phyloP scores from a whole-genome alignment of 2,113 vertebrate species.

The Dicaeum eximium region DNA sequence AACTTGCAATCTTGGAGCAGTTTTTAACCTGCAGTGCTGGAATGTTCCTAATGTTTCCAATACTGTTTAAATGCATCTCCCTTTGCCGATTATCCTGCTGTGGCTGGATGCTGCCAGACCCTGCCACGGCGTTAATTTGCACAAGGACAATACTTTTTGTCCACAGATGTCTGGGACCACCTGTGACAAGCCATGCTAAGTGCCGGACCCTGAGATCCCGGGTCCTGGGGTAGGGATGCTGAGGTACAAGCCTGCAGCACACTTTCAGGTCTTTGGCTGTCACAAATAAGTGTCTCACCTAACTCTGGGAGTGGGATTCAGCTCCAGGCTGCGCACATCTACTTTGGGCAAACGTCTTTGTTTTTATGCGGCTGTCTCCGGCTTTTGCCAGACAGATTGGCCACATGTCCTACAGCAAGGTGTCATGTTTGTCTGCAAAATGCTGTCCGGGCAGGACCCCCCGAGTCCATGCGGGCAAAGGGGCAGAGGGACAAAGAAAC shows the following conservation, averaged over 20 bases:
- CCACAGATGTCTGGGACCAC: neutral
- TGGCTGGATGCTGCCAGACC: neutral
- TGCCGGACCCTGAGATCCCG: fast-evolving
- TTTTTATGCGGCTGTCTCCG: neutral
- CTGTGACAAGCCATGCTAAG: neutral
- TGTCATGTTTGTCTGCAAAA: neutral
- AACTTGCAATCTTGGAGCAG: constrained; percentile 50
- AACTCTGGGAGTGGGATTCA: neutral
- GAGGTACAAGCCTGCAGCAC: neutral
- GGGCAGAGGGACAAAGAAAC: neutral
- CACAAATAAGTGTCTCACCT: neutral
- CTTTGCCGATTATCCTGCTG: neutral
- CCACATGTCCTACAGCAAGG: neutral
- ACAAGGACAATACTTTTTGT: neutral
- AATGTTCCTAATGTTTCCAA: constrained; percentile 17
- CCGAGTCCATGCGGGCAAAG: neutral
- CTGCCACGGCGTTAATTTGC: neutral
- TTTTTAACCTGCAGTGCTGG: constrained; percentile 24
- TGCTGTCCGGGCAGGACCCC: neutral
- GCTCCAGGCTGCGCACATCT: neutral
- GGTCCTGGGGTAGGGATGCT: neutral
- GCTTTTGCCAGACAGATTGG: neutral
- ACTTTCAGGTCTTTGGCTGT: neutral
- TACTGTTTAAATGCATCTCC: constrained; percentile 6
- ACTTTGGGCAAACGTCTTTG: neutral